These are phyloP conservation scores for Porites cylindrica DNA, from an alignment of 92 coral and sea anemone species.

Conservation along the genomic window DNA sequence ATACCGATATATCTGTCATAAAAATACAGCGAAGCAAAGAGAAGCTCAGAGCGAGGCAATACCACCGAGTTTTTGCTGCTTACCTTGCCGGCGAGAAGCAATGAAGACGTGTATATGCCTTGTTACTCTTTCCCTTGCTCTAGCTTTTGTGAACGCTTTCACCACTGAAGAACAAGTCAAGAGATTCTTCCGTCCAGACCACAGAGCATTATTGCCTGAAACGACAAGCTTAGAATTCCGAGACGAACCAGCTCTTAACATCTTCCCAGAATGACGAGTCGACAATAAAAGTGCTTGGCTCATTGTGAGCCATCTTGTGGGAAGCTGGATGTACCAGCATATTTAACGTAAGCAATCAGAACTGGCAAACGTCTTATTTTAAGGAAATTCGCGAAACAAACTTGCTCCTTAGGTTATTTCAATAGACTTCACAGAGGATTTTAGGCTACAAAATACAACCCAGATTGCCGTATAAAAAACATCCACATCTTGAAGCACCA, in stretches of 20 bases:
- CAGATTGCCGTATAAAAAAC: too few relatives aligned
- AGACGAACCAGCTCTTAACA: neutral
- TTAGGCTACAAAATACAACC: too few relatives aligned
- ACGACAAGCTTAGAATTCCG: neutral
- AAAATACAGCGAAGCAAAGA: too few relatives aligned
- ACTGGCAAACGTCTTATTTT: neutral
- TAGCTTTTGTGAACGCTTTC: neutral
- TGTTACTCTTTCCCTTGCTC: constrained; percentile 22
- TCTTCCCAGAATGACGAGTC: neutral
- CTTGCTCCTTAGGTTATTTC: neutral
- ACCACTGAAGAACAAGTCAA: neutral
- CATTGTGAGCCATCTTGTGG: neutral
- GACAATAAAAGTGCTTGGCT: constrained; percentile 3
- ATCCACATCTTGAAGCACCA: too few relatives aligned
- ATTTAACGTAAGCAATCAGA: neutral
- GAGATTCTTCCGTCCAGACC: constrained; percentile 19
- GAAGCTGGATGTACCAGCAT: neutral
- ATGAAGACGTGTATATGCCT: neutral
- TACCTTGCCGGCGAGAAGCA: too few relatives aligned
- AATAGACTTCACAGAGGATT: neutral
- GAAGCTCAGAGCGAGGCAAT: too few relatives aligned
- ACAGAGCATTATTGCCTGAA: neutral
- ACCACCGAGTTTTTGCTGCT: too few relatives aligned
- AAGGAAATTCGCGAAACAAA: too few relatives aligned
- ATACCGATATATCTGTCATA: too few relatives aligned